These are phyloP conservation scores for Trichoplusia ni DNA, from an alignment of 1,140 invertebrate genomes.

Conservation along the genomic window DNA sequence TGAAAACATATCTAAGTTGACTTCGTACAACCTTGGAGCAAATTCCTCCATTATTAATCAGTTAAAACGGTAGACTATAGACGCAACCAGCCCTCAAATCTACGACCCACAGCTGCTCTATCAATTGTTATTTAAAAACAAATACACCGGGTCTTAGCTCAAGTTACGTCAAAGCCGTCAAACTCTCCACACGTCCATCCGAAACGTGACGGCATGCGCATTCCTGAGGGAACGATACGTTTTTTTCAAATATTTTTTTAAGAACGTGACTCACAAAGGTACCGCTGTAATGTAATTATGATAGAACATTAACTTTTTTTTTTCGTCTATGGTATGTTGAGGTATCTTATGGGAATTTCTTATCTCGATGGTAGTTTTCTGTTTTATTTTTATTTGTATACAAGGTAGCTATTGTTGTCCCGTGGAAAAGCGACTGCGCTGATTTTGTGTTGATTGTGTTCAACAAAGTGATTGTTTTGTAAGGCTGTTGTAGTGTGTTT, in stretches of 20 bases:
- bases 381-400: no score
- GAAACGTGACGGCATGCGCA: conserved; percentile 61
- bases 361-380: background rate
- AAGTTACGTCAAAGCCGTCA: conserved; percentile 25
- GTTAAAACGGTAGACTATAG: no score
- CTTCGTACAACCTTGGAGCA: no score
- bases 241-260: conserved; percentile 31
- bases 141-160: conserved; percentile 1
- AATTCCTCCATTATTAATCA: no score
- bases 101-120: conserved; percentile 15
- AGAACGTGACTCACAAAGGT: conserved; percentile 60
- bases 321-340: background rate
- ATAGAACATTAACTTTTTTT: conserved; percentile 40
- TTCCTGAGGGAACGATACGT: conserved; percentile 40
- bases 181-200: conserved; percentile 4
- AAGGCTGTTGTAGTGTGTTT: no score
- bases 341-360: background rate
- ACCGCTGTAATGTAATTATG: conserved; percentile 59
- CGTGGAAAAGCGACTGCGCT: no score
- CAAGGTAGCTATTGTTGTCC: no score
- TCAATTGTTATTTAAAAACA: conserved; percentile 16
- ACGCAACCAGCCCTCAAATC: no score
- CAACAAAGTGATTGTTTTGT: no score
- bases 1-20: no score
- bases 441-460: no score